Evolutionary conservation across 2,113 vertebrate species (phyloP), one percentile per base, ranked within the genome.

Genomic region (Myrmophylax atrothorax): DNA sequence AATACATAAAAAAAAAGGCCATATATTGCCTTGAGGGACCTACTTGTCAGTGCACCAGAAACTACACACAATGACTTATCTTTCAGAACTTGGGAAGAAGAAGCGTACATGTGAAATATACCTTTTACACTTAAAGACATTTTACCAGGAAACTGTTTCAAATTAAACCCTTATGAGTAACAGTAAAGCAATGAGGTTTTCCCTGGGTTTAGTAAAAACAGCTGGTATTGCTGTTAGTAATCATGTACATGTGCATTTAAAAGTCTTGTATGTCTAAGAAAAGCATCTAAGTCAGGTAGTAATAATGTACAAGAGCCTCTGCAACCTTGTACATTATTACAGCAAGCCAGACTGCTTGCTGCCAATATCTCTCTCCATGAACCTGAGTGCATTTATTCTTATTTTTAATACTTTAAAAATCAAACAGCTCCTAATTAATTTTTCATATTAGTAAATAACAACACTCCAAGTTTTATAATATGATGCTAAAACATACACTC

Each of bases 1-100:
- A 97, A 94, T 95, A n/a, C n/a, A 95, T 76, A 83, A 78, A 96
- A 86, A 86, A 93, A 96, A 90, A 63, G 46, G 84, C 90, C 94
- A 94, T 91, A 90, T 73, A 89, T 12, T 90, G 62, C 88, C 67
- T 74, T 67, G 72, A 83, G 90, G 72, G 85, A 87, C 56, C 46
- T 91, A 62, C 38, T 91, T 56, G 18, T 91, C 83, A 64, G 33
- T 94, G 79, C 81, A 91, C 70, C 38, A 93, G 80, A 94, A 94
- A 96, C 47, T 69, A 93, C 11, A 22, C 56, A 37, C 38, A 87
- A 64, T 64, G 63, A 58, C 44, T 63, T 22, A 82, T 95, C 95
- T 92, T 90, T 80, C 78, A 73, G 74, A 91, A 77, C 4, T 66
- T 18, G 79, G 84, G 56, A 69, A 79, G 42, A 93, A 90, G 52